Evolutionary conservation across 2,888 invertebrate genomes (phyloP), one percentile per base, ranked within the genome.

Genomic region (Drosophila nr. medialis): DNA sequence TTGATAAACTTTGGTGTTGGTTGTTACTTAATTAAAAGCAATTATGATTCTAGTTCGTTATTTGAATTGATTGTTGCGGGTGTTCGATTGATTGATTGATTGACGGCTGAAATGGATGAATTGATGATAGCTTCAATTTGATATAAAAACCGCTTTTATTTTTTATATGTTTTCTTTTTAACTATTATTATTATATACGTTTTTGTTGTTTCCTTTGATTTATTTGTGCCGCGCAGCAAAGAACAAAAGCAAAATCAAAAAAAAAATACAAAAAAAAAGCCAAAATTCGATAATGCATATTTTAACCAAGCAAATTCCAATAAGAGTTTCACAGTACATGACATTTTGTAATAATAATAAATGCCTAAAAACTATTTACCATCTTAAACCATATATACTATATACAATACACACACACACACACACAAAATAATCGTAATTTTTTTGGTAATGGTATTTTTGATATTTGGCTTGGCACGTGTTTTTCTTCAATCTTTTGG

Each of bases 391-490:
- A 71, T 48, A 71, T 49, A 61, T 58, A 72, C 77, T 30, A 64
- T 61, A 77, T 64, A 71, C 67, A 66, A 72, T 30, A 51, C 24
- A 67, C 38, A 58, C 59, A 75, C 42, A 32, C 32, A 32, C 38
- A 40, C 38, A n/a, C 42, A 21, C 21, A 68, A 2, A 45, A 15
- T 48, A 73, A 66, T 64, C 49, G 51, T 70, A 72, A 36, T 81
- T 79, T 81, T 79, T 89, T 86, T 89, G 77, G 84, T 90, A 86
- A 90, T 90, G 86, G 87, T 86, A 29, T 55, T 68, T 83, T 77
- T 68, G 65, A 80, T 75, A 76, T 76, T 81, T 86, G 90, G 87
- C 90, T 87, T 87, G 90, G 86, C 90, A 87, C 86, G 90, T 87
- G 85, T 87, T 80, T 71, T 83, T 72, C 83, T 74, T 83, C 79